Conservation (phyloP, 2,797 vertebrate genomes). For the Falco concolor region DNA sequence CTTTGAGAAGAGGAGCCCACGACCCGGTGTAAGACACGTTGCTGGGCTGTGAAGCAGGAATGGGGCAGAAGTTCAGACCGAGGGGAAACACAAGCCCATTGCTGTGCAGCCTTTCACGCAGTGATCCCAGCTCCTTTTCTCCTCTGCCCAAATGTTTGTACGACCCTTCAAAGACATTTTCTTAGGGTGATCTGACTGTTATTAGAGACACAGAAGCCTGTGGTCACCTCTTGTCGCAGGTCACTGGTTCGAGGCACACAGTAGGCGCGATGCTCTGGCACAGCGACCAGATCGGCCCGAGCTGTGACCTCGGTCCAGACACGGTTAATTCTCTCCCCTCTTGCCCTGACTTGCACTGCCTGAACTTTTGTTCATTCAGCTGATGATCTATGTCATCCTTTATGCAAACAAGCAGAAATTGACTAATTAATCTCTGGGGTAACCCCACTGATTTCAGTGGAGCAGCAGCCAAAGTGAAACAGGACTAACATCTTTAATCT, state of each 20-base stretch:
- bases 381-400: conserved; percentile 42
- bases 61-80: not conserved
- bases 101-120: accelerated
- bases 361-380: conserved; percentile 35
- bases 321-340: not conserved
- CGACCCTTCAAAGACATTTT: not conserved
- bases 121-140: not conserved
- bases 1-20: not conserved
- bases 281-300: accelerated
- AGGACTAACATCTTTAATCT: conserved; percentile 26
- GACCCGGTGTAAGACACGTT: not conserved
- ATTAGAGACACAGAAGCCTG: not conserved
- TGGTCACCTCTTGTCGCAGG: not conserved
- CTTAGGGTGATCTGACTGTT: not conserved
- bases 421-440: conserved; percentile 56
- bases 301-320: not conserved
- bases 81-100: not conserved
- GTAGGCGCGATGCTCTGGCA: not conserved
- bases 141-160: not conserved
- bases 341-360: conserved; percentile 2
- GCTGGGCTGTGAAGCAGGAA: not conserved
- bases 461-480: conserved; percentile 4
- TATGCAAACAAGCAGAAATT: conserved; percentile 63
- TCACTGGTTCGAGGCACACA: not conserved
- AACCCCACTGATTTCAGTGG: conserved; percentile 8